Evolutionary conservation across 2,113 vertebrate species (phyloP).

Genomic region (Emydura subglobosa): DNA sequence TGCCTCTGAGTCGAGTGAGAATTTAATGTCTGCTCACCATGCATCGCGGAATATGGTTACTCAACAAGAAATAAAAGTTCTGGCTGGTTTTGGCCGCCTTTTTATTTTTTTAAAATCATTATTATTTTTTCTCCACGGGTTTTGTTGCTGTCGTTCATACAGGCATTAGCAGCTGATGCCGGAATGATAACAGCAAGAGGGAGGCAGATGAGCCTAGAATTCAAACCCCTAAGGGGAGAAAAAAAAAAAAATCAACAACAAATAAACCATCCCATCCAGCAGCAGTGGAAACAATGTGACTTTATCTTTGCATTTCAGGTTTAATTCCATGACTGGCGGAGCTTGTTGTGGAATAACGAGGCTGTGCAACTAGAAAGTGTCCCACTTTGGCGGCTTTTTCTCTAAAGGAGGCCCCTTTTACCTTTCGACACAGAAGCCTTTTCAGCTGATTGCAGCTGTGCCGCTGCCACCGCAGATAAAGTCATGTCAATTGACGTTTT

Average conservation of each 20-base stretch:
- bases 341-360: not conserved
- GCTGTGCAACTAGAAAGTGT: not conserved
- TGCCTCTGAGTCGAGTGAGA: conserved; percentile 73
- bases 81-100: conserved; percentile 18
- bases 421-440: not conserved
- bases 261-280: not conserved
- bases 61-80: conserved; percentile 68
- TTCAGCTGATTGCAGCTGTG: not conserved
- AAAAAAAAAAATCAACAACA: not conserved
- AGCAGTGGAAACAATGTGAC: not conserved
- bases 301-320: conserved; percentile 40
- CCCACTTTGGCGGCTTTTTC: conserved; percentile 1
- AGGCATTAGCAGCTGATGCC: not conserved
- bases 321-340: conserved; percentile 7
- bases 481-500: not conserved
- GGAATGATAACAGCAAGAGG: not conserved
- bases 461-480: not conserved
- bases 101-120: not conserved
- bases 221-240: not conserved
- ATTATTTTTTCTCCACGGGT: not conserved
- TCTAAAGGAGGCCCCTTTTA: not conserved
- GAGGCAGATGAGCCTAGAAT: not conserved
- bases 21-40: conserved; percentile 71
- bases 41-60: conserved; percentile 66
- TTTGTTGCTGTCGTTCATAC: conserved; percentile 21